phyloP scores from a whole-genome alignment of 1,140 invertebrate genomes.

The Phocides pigmalion region DNA sequence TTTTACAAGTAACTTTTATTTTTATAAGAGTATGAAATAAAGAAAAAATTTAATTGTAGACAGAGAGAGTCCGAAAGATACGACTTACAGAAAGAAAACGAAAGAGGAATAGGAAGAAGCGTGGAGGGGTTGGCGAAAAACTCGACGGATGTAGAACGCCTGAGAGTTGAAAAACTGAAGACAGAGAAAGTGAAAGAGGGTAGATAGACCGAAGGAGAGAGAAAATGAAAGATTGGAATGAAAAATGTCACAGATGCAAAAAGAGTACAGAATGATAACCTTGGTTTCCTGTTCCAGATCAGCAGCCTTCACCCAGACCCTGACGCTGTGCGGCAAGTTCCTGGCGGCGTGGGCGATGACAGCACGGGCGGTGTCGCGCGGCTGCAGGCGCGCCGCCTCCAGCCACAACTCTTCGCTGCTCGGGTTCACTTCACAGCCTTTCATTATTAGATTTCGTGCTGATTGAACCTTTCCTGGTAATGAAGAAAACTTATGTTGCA shows the following conservation, averaged over 20 bases:
- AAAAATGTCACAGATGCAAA: too few species aligned
- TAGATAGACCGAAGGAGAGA: neutral
- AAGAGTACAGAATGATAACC: too few species aligned
- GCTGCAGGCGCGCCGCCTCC: slow-evolving; percentile 97
- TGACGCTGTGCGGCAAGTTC: slow-evolving; percentile 94
- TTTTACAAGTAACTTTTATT: too few species aligned
- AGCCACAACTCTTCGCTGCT: slow-evolving; percentile 99
- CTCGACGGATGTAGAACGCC: too few species aligned
- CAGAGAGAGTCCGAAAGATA: too few species aligned
- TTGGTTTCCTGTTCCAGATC: slow-evolving; percentile 97
- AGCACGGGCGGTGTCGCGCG: slow-evolving; percentile 96
- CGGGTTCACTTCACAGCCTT: slow-evolving; percentile 97
- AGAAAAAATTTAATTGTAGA: too few species aligned
- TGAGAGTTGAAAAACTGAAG: too few species aligned
- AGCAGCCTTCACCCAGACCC: slow-evolving; percentile 99
- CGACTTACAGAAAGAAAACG: too few species aligned
- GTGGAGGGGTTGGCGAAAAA: too few species aligned
- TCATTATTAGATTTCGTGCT: slow-evolving; percentile 98
- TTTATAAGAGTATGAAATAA: too few species aligned
- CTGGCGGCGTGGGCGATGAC: slow-evolving; percentile 95
- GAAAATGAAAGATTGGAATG: neutral
- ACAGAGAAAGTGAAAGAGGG: neutral
- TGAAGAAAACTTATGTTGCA: too few species aligned
- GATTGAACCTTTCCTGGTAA: slow-evolving; percentile 95
- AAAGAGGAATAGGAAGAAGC: too few species aligned